Base-by-base conservation (phyloP, 2,888 invertebrate genomes). In the Pherbina coryleti region DNA sequence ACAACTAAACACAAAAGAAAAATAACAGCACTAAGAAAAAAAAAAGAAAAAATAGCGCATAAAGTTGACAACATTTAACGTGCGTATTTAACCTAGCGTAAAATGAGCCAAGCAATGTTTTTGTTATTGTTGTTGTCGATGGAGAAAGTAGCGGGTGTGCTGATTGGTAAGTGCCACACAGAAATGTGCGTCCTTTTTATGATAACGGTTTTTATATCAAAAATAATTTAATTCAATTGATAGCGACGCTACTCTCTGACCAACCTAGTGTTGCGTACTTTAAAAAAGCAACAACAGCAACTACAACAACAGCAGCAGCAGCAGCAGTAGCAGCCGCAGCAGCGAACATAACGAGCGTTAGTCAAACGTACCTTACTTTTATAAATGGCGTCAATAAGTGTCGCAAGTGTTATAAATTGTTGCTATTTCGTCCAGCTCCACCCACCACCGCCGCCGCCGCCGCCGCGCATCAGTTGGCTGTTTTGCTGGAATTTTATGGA, bases 11-110 rank as follows among this genome's bases (percentile, higher is more conserved):
- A 17, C 17, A 31, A 66, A 37, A 8, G 9, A 37, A 37, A 37
- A 49, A 19, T 74, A 49, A 49, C 74, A 49, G 80, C 79, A 78
- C 77, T 76, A 72, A 82, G 60, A 70, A 76, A 64, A 74, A 79
- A 34, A 17, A 75, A 53, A 82, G 60, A 70, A 76, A 64, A 74
- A 79, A 34, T 17, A 75, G 34, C 31, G 14, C 28, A 14, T n/a
- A n/a, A 22, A 62, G 25, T 25, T 62, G 62, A 28, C 22, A 62
- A 62, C 62, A 28, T 11, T 62, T 62, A 62, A 62, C 25, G 62
- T 62, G 11, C 62, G 62, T 62, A 22, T 62, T 62, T 17, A 62
- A 25, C 25, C 62, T 17, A 28, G 44, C 44, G 44, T 44, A 11
- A 44, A 44, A 44, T 44, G 44, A 44, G 44, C 11, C 31, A 31